Conservation (phyloP, 53 echinoderm and acorn worm species). For the Glandiceps talaboti region DNA sequence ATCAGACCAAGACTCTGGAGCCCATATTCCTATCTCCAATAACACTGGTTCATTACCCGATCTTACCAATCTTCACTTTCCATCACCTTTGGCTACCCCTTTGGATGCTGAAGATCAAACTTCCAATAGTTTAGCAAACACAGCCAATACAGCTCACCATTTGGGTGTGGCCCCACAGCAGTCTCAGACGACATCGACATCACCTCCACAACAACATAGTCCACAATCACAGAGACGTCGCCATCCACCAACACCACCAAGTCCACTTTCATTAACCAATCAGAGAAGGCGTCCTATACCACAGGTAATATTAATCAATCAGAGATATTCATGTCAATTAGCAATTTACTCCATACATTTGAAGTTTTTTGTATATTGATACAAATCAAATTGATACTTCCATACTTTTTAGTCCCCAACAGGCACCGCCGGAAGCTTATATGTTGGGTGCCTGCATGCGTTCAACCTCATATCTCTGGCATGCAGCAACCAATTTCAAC, state of each 20-base stretch:
- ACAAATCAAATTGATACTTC: too few species aligned
- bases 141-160: background rate
- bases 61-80: slow-evolving; percentile 98
- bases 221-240: background rate
- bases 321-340: too few species aligned
- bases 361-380: too few species aligned
- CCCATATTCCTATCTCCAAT: slow-evolving; percentile 88
- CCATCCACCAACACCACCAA: slow-evolving; percentile 3
- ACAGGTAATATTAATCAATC: too few species aligned
- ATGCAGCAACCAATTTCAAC: too few species aligned
- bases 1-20: slow-evolving; percentile 63
- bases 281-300: background rate
- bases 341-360: too few species aligned
- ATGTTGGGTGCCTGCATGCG: too few species aligned
- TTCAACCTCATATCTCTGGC: too few species aligned
- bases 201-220: background rate
- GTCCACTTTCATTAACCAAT: background rate
- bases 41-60: slow-evolving; percentile 96
- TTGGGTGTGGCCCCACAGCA: background rate
- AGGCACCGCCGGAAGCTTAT: too few species aligned
- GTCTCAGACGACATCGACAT: background rate
- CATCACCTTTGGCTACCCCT: slow-evolving; percentile 87
- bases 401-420: too few species aligned
- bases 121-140: background rate
- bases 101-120: slow-evolving; percentile 81